A percentile compares a stretch with the other conserved stretches of the same genome.
Conservation (phyloP, 2,113 vertebrate genomes). For the Anas platyrhynchos region DNA sequence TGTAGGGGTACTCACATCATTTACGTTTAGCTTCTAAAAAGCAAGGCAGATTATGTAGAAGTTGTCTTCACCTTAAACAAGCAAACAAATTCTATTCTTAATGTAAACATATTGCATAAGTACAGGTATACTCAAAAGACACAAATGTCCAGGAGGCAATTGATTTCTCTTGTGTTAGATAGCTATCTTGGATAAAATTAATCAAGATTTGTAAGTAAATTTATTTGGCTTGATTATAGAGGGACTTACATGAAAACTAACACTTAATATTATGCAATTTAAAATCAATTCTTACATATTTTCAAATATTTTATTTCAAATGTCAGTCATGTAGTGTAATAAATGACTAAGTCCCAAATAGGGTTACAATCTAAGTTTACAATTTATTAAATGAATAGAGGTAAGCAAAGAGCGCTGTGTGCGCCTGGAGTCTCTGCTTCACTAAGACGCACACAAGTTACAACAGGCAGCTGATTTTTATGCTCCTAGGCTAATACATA, state of each 20-base stretch:
- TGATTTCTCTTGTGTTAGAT: background rate
- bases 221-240: background rate
- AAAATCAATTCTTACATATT: background rate
- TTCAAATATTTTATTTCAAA: background rate
- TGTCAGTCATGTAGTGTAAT: background rate
- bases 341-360: too few species aligned
- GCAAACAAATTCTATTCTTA: background rate
- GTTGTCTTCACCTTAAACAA: background rate
- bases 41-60: background rate
- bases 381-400: too few species aligned
- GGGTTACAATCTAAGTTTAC: too few species aligned
- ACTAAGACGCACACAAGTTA: too few species aligned
- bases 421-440: too few species aligned
- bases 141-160: background rate
- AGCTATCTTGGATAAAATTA: background rate
- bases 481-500: too few species aligned
- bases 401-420: too few species aligned
- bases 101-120: background rate
- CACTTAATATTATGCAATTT: background rate
- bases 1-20: background rate
- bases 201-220: background rate
- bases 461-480: too few species aligned
- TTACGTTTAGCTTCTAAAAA: background rate
- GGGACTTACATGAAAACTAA: background rate
- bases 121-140: background rate